These are phyloP conservation scores for Parnassius apollo DNA, from an alignment of 2,888 invertebrate species.

Conservation along the genomic window DNA sequence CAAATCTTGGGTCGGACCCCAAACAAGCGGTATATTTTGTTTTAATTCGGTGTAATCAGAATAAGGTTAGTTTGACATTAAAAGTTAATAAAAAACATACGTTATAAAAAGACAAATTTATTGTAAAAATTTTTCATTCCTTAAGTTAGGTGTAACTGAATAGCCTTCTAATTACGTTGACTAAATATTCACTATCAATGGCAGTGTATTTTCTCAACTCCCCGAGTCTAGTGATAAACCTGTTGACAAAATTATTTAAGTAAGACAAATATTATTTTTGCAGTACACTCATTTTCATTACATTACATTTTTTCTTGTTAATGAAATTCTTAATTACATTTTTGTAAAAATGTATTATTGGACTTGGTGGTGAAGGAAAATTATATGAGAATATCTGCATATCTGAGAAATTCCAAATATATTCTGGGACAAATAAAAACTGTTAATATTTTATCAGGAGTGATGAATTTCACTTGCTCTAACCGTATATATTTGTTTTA, in stretches of 20 bases:
- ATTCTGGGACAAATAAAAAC: neutral
- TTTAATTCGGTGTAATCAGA: too few species aligned
- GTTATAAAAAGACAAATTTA: slow-evolving; percentile 77
- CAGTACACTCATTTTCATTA: too few species aligned
- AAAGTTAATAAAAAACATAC: slow-evolving; percentile 40
- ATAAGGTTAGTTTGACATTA: neutral
- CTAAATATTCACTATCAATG: slow-evolving; percentile 58
- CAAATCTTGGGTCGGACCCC: too few species aligned
- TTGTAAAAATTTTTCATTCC: slow-evolving; percentile 79
- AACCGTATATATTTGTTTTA: neutral
- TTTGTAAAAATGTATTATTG: neutral
- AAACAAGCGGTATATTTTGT: too few species aligned
- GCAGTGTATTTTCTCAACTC: slow-evolving; percentile 70
- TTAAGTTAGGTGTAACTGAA: slow-evolving; percentile 69
- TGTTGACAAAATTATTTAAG: slow-evolving; percentile 43
- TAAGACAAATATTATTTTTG: neutral
- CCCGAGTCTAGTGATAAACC: slow-evolving; percentile 79
- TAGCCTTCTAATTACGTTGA: slow-evolving; percentile 65
- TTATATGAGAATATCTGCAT: neutral
- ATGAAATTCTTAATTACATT: neutral
- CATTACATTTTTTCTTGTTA: too few species aligned
- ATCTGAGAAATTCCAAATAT: neutral
- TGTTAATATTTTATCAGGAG: neutral
- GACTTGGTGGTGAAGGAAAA: neutral
- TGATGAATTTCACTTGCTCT: neutral